Base-by-base conservation (phyloP, 2,797 vertebrate genomes). In the Xenops minutus region DNA sequence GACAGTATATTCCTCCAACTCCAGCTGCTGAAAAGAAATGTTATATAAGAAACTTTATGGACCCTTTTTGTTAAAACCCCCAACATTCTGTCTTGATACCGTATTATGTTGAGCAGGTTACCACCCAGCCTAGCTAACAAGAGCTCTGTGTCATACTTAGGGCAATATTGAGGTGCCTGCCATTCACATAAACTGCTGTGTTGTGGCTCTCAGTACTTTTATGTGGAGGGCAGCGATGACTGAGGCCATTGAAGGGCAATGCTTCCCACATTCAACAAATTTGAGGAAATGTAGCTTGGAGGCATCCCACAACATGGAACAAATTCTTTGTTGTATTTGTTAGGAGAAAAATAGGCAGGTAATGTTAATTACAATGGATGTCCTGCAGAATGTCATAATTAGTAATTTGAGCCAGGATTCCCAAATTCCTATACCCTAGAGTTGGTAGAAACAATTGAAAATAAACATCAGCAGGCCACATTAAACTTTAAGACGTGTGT, bases 171-270 rank as follows among this genome's bases (percentile, higher is more conserved):
- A 30, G 0, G 1, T 56, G 14, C 12, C 41, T 61, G 41, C 16
- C 21, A 8, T 64, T 54, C 24, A 26, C 26, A 23, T n/a, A 20
- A 69, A 43, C 16, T 1, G 1, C 32, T 2, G 0, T 39, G 24
- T 44, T 0, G 0, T 63, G 39, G 26, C 21, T 69, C 29, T 58
- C 52, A 10, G 20, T 30, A 24, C 48, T 71, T 74, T 6, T 26
- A 14, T 48, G 24, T 16, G 27, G n/a, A 76, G 12, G 4, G 12
- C 14, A 36, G 20, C 22, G 34, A 49, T 56, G 32, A 48, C 32
- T 39, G 21, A 61, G 14, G 8, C 41, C n/a, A 43, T 72, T 19
- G 51, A 76, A 55, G 52, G 27, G 61, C 72, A 88, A 51, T n/a
- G 39, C 23, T 85, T 78, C 12, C 37, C 9, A 44, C 21, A 26